phyloP scores from a whole-genome alignment of 2,888 invertebrate genomes.

The Eucera pruinosa region DNA sequence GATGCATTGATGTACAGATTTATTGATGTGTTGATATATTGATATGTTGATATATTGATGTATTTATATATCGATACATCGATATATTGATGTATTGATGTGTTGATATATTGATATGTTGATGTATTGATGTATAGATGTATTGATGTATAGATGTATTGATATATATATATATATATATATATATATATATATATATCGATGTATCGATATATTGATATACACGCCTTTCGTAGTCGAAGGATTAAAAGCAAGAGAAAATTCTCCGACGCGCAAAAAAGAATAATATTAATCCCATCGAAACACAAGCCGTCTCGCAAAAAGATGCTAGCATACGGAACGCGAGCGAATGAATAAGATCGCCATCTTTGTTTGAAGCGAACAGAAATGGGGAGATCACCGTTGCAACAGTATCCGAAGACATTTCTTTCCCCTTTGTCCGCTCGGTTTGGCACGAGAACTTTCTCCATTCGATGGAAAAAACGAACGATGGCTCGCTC shows the following conservation, averaged over 20 bases:
- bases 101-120: no score
- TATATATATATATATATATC: no score
- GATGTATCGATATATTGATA: no score
- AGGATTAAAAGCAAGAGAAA: not conserved
- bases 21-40: no score
- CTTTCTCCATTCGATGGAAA: constrained; percentile 57
- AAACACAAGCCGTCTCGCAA: not conserved
- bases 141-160: no score
- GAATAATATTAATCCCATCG: no score
- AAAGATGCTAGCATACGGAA: not conserved
- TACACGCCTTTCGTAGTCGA: not conserved
- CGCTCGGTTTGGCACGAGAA: constrained; percentile 26
- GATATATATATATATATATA: no score
- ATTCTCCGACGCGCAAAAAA: not conserved
- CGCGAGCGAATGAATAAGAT: not conserved
- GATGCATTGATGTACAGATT: no score
- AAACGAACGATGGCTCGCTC: constrained; percentile 27
- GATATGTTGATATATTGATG: no score
- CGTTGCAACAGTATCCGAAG: constrained; percentile 13
- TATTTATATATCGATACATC: no score
- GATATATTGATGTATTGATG: no score
- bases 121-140: no score
- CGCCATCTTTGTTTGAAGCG: not conserved
- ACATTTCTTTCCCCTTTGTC: constrained; percentile 23
- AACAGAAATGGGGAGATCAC: constrained; percentile 7